These are phyloP conservation scores for Lordiphosa fenestrarum DNA, from an alignment of 2,888 invertebrate genomes.

Conservation along the genomic window DNA sequence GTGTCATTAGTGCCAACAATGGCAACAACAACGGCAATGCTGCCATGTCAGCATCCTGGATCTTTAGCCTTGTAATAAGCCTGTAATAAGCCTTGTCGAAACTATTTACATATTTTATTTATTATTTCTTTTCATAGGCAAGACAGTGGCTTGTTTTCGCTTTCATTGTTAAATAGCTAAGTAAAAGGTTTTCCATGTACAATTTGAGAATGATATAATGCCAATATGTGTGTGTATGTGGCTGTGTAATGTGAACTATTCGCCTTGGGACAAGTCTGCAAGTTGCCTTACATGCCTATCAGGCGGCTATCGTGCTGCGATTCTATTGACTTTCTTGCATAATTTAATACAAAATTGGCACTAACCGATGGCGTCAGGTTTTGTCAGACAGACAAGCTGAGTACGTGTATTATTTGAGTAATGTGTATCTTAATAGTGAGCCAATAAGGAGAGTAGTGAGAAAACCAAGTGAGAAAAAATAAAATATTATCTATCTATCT, in stretches of 20 bases:
- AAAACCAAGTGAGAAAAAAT: too few relatives aligned
- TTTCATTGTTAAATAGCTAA: slow-evolving; percentile 21
- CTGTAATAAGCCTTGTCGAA: slow-evolving; percentile 40
- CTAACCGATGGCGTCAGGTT: slow-evolving; percentile 22
- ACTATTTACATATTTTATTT: slow-evolving; percentile 27
- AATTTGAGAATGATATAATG: slow-evolving; percentile 30
- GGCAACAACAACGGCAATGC: slow-evolving; percentile 20
- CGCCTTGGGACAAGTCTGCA: background rate
- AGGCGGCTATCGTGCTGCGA: slow-evolving; percentile 12
- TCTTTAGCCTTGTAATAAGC: slow-evolving; percentile 26
- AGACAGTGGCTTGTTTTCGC: slow-evolving; percentile 24
- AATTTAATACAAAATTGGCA: slow-evolving; percentile 43
- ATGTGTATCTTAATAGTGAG: slow-evolving; percentile 4
- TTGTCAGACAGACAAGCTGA: background rate
- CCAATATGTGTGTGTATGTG: slow-evolving; percentile 7
- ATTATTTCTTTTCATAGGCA: slow-evolving; percentile 18
- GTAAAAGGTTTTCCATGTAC: slow-evolving; percentile 44
- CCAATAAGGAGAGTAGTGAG: background rate
- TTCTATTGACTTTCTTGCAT: slow-evolving; percentile 24
- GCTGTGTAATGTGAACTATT: background rate
- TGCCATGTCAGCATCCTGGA: slow-evolving; percentile 13
- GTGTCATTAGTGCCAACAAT: slow-evolving; percentile 69
- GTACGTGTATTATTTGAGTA: slow-evolving; percentile 3
- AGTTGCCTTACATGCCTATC: slow-evolving; percentile 32
- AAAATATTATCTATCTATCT: too few relatives aligned